Percentiles rank a stretch among this genome's conserved stretches.
These are phyloP conservation scores for Neosilurus hyrtlii DNA, from an alignment of 2,797 vertebrate species.

Conservation along the genomic window DNA sequence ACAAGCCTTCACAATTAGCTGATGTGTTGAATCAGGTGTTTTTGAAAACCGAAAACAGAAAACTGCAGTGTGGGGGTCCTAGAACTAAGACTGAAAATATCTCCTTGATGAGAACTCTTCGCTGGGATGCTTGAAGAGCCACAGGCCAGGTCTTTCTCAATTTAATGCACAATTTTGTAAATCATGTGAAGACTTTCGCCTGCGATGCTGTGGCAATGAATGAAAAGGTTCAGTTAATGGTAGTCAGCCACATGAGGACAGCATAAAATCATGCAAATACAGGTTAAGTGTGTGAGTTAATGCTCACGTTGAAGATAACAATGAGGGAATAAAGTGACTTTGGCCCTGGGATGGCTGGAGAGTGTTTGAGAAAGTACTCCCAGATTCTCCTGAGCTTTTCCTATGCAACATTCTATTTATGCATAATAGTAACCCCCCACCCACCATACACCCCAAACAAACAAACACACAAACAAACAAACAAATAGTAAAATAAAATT, in stretches of 20 bases:
- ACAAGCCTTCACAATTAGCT: constrained; percentile 19
- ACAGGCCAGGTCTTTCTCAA: neutral
- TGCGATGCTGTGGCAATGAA: neutral
- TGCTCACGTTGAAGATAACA: neutral
- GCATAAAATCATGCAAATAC: neutral
- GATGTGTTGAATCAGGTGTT: constrained; percentile 48
- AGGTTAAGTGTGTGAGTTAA: neutral
- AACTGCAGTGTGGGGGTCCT: constrained; percentile 29
- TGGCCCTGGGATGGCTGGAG: neutral
- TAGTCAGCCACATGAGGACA: neutral
- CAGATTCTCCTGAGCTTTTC: neutral
- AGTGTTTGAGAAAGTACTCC: neutral
- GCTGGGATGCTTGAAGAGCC: neutral
- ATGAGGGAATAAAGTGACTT: neutral
- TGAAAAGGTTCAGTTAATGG: neutral
- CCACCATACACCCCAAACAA: too few relatives aligned
- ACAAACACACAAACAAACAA: too few relatives aligned
- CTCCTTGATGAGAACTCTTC: neutral
- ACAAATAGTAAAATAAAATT: too few relatives aligned
- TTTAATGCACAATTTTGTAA: neutral
- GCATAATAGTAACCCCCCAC: too few relatives aligned
- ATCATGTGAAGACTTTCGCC: neutral
- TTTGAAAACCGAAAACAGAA: constrained; percentile 37
- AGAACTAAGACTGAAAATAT: constrained; percentile 12
- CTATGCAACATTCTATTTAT: neutral